Conservation (phyloP, 2,888 invertebrate genomes). For the Lysandra bellargus region DNA sequence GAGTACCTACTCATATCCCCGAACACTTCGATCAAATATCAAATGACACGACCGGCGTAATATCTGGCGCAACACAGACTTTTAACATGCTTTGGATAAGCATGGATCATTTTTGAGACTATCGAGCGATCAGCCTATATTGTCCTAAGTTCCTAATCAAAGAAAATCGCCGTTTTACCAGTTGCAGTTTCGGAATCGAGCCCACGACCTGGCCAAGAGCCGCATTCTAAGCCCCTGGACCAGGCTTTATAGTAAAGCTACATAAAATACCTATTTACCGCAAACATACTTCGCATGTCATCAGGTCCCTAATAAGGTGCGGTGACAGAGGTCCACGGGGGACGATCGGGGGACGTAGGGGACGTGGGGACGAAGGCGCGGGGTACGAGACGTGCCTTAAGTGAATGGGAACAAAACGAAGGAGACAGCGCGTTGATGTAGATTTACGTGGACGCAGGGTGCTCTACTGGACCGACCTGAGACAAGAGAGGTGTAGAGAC, state of each 20-base stretch:
- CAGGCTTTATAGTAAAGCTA: neutral
- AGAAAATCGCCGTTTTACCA: too few relatives aligned
- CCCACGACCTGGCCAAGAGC: too few relatives aligned
- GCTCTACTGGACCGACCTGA: constrained; percentile 68
- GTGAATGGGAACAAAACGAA: constrained; percentile 72
- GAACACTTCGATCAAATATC: too few relatives aligned
- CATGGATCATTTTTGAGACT: too few relatives aligned
- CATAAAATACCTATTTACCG: constrained; percentile 9
- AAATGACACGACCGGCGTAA: too few relatives aligned
- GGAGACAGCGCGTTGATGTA: constrained; percentile 72
- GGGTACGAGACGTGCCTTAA: constrained; percentile 45
- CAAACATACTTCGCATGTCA: constrained; percentile 36
- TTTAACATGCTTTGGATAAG: too few relatives aligned
- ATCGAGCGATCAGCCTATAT: too few relatives aligned
- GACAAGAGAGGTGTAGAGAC: constrained; percentile 48
- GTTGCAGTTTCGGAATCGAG: too few relatives aligned
- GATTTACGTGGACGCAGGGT: constrained; percentile 71
- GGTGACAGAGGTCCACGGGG: constrained; percentile 37
- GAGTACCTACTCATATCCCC: too few relatives aligned
- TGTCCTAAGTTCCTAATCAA: too few relatives aligned
- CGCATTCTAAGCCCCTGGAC: too few relatives aligned
- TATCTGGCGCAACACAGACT: too few relatives aligned
- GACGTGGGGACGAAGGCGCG: constrained; percentile 35
- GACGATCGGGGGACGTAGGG: constrained; percentile 34
- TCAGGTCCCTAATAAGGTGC: constrained; percentile 45